Evolutionary conservation across 2,113 vertebrate species (phyloP).

Genomic region (Maccullochella peelii): DNA sequence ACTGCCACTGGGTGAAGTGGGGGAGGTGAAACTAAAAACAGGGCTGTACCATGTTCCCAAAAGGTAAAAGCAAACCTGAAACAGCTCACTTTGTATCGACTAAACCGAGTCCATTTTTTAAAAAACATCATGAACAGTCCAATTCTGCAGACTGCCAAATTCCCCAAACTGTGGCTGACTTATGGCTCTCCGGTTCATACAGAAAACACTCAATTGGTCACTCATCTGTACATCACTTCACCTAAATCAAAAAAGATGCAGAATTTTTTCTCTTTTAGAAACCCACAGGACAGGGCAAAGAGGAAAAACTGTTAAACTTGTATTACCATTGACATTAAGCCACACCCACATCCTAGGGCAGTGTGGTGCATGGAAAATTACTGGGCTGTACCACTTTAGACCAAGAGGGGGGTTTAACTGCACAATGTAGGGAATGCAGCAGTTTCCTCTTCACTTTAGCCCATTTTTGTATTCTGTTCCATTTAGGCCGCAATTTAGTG

Average conservation of each 20-base stretch:
- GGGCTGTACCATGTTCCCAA: slow-evolving; percentile 39
- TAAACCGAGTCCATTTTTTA: neutral
- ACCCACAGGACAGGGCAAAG: neutral
- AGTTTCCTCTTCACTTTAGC: slow-evolving; percentile 14
- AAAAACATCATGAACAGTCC: neutral
- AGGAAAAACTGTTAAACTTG: slow-evolving; percentile 24
- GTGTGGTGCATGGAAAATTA: slow-evolving; percentile 77
- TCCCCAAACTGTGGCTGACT: slow-evolving; percentile 5
- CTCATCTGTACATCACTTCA: neutral
- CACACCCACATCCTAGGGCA: slow-evolving; percentile 73
- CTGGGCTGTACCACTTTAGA: slow-evolving; percentile 74
- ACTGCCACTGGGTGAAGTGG: slow-evolving; percentile 57
- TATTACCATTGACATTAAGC: slow-evolving; percentile 62
- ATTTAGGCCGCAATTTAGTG: neutral
- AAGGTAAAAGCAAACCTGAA: slow-evolving; percentile 26
- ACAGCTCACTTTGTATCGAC: neutral
- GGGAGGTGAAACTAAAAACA: slow-evolving; percentile 67
- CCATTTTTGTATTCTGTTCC: neutral
- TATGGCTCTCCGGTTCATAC: neutral
- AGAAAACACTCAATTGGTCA: neutral
- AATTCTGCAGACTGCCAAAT: slow-evolving; percentile 9
- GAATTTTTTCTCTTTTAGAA: slow-evolving; percentile 2
- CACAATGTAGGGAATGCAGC: slow-evolving; percentile 38
- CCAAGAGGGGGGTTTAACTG: slow-evolving; percentile 38
- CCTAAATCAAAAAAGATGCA: neutral